Base-by-base conservation (phyloP, 2,888 invertebrate genomes). In the Xanthorhoe designata region DNA sequence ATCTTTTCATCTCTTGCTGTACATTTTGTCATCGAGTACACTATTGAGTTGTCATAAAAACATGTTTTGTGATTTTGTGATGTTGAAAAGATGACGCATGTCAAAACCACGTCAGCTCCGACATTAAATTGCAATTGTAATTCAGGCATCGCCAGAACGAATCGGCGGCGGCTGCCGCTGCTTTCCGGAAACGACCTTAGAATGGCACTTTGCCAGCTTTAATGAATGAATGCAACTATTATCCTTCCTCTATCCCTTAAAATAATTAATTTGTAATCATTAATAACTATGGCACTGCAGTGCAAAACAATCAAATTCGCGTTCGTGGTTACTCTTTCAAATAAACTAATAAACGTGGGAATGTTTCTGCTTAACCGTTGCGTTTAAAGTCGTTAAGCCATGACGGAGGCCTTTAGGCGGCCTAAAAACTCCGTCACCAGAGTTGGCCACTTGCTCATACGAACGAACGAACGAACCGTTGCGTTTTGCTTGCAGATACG, bases 181-280 rank as follows among this genome's bases (percentile, higher is more conserved):
- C 79, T 88, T 87, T 84, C 83, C 87, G 89, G 89, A 89, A 90
- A 87, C 83, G 82, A 85, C 87, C 84, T 84, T 77, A 66, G 77
- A 83, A 85, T 91, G 91, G 90, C 91, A 87, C 76, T 71, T 76
- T 84, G 91, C 91, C 91, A 91, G 90, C 81, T 76, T 71, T 84
- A 85, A 87, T 86, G 80, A 84, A 82, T 81, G 78, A 84, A 82
- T 81, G 78, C 78, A 82, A 78, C 78, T 79, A 81, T 83, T 81
- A 82, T 84, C 82, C 84, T 84, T 82, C 78, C 73, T 80, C 67
- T 82, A 78, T 78, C 10, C 73, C 73, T 35, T 15, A 42, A 52
- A 64, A 53, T 45, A 45, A 52, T 55, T 56, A 60, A 53, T 32
- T 45, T 29, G 52, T 60, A 49, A 63, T 66, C 29, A 61, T 42